phyloP scores from a whole-genome alignment of 2,797 vertebrate species.

The Limnodromus scolopaceus region DNA sequence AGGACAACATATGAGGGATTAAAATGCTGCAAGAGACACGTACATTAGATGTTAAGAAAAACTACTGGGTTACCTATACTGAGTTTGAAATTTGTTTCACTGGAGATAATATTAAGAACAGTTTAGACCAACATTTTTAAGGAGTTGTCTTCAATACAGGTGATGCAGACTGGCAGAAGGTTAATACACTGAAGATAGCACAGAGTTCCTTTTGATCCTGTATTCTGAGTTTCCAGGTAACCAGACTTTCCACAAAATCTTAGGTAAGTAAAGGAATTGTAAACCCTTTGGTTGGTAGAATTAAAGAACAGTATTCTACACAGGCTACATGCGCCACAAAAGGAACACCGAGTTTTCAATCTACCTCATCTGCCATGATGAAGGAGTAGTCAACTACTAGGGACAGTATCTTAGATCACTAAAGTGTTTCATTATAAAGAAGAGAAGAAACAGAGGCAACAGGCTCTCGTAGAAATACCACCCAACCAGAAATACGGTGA shows the following conservation, averaged over 20 bases:
- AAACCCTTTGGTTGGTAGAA: not conserved
- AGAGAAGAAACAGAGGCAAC: not conserved
- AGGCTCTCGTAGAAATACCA: not conserved
- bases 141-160: not conserved
- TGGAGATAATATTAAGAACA: not conserved
- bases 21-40: not conserved
- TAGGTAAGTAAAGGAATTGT: not conserved
- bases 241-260: not conserved
- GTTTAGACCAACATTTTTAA: not conserved
- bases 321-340: not conserved
- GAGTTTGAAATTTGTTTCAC: not conserved
- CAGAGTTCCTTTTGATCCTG: not conserved
- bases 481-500: constrained; percentile 3
- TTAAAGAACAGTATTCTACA: not conserved
- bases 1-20: not conserved
- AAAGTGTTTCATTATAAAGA: not conserved
- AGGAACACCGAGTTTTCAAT: not conserved
- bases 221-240: not conserved
- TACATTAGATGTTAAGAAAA: not conserved
- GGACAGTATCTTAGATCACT: not conserved
- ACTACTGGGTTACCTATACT: not conserved
- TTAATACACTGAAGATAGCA: not conserved
- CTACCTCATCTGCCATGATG: not conserved
- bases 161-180: not conserved
- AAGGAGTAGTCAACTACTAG: not conserved